Evolutionary conservation across 2,797 vertebrate genomes (phyloP).

Genomic region (Delichon dasypus): DNA sequence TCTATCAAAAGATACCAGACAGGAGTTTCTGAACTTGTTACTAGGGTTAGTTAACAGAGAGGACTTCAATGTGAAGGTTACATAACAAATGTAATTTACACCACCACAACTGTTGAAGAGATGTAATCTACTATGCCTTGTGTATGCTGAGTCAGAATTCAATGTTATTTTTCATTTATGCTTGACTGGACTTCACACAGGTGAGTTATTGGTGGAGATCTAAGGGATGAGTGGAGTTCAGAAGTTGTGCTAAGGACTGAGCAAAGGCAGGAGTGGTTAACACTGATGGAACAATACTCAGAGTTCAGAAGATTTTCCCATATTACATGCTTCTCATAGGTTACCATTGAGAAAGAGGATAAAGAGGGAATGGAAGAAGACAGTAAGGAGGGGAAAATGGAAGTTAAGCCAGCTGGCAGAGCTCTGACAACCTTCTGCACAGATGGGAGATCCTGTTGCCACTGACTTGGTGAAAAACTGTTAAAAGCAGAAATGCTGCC

Average conservation of each 20-base stretch:
- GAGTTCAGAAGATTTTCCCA: not conserved
- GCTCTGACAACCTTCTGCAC: not conserved
- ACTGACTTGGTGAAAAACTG: rapidly evolving
- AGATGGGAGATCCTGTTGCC: not conserved
- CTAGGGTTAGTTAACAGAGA: not conserved
- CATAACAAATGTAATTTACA: not conserved
- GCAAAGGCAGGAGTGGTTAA: rapidly evolving
- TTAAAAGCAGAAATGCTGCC: not conserved
- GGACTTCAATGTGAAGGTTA: not conserved
- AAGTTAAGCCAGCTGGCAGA: not conserved
- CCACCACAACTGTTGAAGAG: not conserved
- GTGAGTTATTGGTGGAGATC: not conserved
- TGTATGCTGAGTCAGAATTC: not conserved
- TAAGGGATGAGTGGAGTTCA: not conserved
- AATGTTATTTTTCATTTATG: not conserved
- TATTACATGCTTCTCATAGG: rapidly evolving
- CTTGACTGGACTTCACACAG: not conserved
- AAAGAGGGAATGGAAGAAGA: not conserved
- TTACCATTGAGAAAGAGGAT: not conserved
- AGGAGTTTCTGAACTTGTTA: not conserved
- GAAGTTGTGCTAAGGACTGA: not conserved
- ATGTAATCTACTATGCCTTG: not conserved
- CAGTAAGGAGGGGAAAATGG: not conserved
- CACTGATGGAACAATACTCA: not conserved
- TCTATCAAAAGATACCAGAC: not conserved